phyloP scores from a whole-genome alignment of 2,113 vertebrate genomes.

The Verasper variegatus region DNA sequence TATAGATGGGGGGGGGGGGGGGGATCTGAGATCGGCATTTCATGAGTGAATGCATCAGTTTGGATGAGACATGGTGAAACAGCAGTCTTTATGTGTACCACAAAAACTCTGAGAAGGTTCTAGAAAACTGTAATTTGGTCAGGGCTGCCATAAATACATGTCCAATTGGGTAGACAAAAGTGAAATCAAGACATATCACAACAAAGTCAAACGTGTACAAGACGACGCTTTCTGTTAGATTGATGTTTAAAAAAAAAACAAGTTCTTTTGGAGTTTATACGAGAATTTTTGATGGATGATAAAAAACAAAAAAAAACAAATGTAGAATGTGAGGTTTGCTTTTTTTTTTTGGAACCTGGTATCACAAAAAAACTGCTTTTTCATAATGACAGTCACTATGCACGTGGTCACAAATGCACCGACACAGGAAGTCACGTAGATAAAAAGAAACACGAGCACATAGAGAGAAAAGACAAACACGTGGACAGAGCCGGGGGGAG shows the following conservation, averaged over 20 bases:
- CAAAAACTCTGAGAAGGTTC: slow-evolving; percentile 10
- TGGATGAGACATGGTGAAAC: slow-evolving; percentile 68
- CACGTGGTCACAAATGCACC: slow-evolving; percentile 44
- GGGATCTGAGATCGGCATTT: slow-evolving; percentile 39
- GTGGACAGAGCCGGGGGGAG: slow-evolving; percentile 68
- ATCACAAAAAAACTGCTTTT: slow-evolving; percentile 87
- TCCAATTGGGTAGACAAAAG: slow-evolving; percentile 65
- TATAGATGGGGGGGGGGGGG: slow-evolving; percentile 24
- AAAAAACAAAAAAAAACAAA: slow-evolving; percentile 8
- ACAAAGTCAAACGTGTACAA: slow-evolving; percentile 47
- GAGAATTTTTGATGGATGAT: slow-evolving; percentile 18
- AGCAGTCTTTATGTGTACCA: slow-evolving; percentile 79
- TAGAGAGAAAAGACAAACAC: slow-evolving; percentile 59
- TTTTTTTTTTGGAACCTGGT: slow-evolving; percentile 50
- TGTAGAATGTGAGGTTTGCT: neutral
- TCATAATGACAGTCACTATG: slow-evolving; percentile 61
- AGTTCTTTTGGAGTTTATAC: slow-evolving; percentile 2
- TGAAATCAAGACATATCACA: slow-evolving; percentile 48
- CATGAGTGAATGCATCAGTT: slow-evolving; percentile 40
- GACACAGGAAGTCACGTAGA: slow-evolving; percentile 70
- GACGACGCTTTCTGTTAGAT: slow-evolving; percentile 25
- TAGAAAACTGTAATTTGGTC: slow-evolving; percentile 63
- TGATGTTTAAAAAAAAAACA: slow-evolving; percentile 22
- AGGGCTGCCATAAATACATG: slow-evolving; percentile 81
- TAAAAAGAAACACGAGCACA: slow-evolving; percentile 59